Conservation (phyloP, 1,140 invertebrate genomes). For the Mya arenaria region DNA sequence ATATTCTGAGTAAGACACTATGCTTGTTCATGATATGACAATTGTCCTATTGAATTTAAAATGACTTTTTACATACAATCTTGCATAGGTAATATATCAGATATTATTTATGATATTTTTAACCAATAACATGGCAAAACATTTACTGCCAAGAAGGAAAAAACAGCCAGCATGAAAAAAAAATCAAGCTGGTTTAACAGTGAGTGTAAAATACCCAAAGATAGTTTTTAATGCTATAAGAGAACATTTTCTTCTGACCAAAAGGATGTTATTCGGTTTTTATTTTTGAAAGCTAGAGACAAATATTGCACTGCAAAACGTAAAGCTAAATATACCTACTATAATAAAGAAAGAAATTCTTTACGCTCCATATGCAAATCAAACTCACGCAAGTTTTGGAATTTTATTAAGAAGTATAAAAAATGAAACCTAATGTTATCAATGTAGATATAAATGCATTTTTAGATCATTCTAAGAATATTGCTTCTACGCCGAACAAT, state of each 20-base stretch:
- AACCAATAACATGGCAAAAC: background rate
- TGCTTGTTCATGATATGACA: background rate
- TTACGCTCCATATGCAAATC: background rate
- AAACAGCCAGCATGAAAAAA: too few species aligned
- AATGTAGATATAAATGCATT: background rate
- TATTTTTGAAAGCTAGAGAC: background rate
- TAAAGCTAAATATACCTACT: background rate
- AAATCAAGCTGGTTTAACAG: background rate
- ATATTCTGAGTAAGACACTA: background rate
- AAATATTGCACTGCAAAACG: background rate
- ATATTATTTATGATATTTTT: slow-evolving; percentile 2
- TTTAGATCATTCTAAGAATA: background rate
- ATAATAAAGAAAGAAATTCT: background rate
- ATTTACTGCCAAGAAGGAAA: background rate
- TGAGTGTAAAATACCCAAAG: background rate
- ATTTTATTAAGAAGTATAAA: background rate
- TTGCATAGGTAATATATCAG: background rate
- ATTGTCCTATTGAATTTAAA: background rate
- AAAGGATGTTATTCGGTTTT: background rate
- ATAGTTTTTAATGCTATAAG: background rate
- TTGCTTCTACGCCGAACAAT: background rate
- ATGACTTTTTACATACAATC: background rate
- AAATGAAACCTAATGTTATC: background rate
- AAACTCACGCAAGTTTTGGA: too few species aligned
- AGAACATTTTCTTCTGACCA: background rate